Evolutionary conservation across 30 jellyfish, hydroid and myxozoan species (phyloP).

Genomic region (Chrysaora quinquecirrha): DNA sequence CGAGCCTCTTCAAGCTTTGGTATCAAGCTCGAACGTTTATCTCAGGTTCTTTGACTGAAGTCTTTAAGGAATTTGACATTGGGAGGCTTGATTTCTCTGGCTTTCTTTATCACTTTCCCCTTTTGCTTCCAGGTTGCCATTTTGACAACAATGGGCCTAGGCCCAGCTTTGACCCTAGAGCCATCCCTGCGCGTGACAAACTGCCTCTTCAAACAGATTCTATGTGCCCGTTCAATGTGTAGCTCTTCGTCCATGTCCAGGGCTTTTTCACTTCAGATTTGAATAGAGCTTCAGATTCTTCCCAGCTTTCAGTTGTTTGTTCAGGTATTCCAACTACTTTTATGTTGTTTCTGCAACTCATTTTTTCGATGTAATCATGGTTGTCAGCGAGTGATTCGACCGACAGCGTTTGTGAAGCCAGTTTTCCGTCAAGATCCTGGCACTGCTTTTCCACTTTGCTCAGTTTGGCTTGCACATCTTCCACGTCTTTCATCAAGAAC

Average conservation of each 20-base stretch:
- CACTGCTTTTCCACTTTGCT: not conserved
- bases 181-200: constrained; percentile 37
- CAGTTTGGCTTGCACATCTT: not conserved
- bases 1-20: constrained; percentile 8
- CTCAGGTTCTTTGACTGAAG: constrained; percentile 3
- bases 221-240: constrained; percentile 18
- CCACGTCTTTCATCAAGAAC: constrained; percentile 14
- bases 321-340: constrained; percentile 19
- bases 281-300: constrained; percentile 18
- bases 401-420: not conserved
- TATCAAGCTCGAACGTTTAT: constrained; percentile 3
- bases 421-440: constrained; percentile 9
- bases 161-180: constrained; percentile 37
- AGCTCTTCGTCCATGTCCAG: constrained; percentile 28
- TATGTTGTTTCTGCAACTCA: constrained; percentile 27
- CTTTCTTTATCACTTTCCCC: constrained; percentile 13
- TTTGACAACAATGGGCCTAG: constrained; percentile 23
- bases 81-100: constrained; percentile 25
- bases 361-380: constrained; percentile 4
- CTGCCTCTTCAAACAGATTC: constrained; percentile 7
- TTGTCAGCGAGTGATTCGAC: constrained; percentile 27
- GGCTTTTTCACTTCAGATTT: constrained; percentile 23
- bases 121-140: constrained; percentile 11
- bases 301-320: constrained; percentile 28
- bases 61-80: constrained; percentile 1